phyloP scores from a whole-genome alignment of 2,113 vertebrate species.

The Ciconia maguari region DNA sequence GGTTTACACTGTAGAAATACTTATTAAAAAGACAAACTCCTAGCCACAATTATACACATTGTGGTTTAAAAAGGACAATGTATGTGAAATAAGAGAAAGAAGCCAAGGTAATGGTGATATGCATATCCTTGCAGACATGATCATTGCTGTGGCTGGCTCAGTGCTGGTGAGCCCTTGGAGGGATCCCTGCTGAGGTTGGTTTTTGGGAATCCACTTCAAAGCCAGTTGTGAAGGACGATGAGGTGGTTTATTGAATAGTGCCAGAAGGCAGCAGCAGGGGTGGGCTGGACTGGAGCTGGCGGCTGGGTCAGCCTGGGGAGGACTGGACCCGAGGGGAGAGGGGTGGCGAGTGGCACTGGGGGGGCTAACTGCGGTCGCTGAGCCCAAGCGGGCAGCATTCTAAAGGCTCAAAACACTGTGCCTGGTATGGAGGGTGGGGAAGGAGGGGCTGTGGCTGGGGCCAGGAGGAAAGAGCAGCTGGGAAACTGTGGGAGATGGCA shows the following conservation, averaged over 20 bases:
- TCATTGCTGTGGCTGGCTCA: neutral
- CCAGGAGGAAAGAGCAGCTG: neutral
- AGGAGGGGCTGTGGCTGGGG: neutral
- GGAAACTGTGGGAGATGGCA: neutral
- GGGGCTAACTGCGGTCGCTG: neutral
- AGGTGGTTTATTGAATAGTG: neutral
- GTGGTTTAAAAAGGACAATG: neutral
- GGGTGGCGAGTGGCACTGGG: neutral
- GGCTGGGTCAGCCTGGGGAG: neutral
- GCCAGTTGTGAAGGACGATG: neutral
- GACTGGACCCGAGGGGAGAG: neutral
- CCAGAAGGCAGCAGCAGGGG: fast-evolving
- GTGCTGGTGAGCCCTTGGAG: neutral
- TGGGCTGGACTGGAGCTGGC: neutral
- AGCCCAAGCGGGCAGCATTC: fast-evolving
- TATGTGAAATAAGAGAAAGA: neutral
- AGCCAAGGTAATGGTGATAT: neutral
- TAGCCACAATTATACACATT: neutral
- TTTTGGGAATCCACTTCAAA: neutral
- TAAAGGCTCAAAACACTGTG: neutral
- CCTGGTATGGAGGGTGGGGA: neutral
- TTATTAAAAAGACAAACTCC: neutral
- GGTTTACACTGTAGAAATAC: neutral
- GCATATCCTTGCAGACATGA: fast-evolving
- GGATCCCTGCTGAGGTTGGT: neutral